Evolutionary conservation across 2,113 vertebrate genomes (phyloP).

Genomic region (Anarhynchus alexandrinus): DNA sequence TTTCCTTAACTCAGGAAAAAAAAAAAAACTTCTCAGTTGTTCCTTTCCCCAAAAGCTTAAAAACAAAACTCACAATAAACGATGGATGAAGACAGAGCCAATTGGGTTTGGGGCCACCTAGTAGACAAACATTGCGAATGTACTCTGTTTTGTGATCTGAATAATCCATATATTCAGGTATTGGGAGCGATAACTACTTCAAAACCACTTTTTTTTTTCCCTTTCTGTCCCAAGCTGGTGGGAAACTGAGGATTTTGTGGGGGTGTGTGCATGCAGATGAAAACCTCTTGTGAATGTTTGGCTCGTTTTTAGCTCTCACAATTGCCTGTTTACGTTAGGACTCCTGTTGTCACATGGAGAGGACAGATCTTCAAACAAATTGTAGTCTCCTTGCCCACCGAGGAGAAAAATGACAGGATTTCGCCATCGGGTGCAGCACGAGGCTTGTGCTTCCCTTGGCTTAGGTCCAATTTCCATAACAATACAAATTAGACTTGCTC

Average conservation of each 20-base stretch:
- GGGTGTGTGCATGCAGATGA: neutral
- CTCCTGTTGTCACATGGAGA: neutral
- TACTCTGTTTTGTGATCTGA: neutral
- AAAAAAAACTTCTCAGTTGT: neutral
- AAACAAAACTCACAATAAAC: neutral
- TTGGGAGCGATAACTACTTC: neutral
- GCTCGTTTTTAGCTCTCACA: slow-evolving; percentile 5
- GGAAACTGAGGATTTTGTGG: neutral
- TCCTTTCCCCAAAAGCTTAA: neutral
- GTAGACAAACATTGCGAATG: neutral
- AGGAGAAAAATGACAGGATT: slow-evolving; percentile 30
- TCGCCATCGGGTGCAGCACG: slow-evolving; percentile 6
- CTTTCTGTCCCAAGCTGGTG: neutral
- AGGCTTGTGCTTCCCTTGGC: slow-evolving; percentile 33
- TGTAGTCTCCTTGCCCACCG: neutral
- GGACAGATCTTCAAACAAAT: slow-evolving; percentile 6
- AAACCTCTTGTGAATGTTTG: slow-evolving; percentile 34
- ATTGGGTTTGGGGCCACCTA: neutral
- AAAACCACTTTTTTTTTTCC: neutral
- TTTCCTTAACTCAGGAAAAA: neutral
- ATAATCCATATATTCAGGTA: neutral
- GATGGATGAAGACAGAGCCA: neutral
- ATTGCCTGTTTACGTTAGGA: neutral
- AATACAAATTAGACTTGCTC: slow-evolving; percentile 44
- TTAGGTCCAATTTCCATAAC: slow-evolving; percentile 39